Conservation (phyloP, 1,140 invertebrate genomes). For the Drosophila dunni region DNA sequence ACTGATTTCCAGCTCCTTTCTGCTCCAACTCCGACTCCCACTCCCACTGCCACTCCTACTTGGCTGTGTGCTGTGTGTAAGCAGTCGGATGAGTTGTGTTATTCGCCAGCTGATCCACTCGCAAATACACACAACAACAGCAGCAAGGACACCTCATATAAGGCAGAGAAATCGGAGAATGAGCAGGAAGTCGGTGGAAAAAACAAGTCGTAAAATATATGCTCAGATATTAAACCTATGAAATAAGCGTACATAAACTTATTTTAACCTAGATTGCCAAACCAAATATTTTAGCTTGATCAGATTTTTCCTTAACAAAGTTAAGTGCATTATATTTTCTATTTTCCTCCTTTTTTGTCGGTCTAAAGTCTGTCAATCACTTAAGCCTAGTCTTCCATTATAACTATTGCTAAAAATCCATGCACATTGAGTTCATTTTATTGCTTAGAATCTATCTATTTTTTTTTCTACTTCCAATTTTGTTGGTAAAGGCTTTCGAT, state of each 20-base stretch:
- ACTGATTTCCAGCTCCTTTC: background rate
- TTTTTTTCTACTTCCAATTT: background rate
- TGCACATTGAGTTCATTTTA: constrained; percentile 39
- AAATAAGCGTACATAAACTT: background rate
- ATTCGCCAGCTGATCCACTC: constrained; percentile 54
- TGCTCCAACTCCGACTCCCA: background rate
- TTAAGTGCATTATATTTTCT: constrained; percentile 1
- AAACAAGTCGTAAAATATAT: constrained; percentile 10
- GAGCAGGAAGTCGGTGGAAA: background rate
- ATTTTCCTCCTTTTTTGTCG: background rate
- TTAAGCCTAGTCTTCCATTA: constrained; percentile 40
- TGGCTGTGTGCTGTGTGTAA: constrained; percentile 42
- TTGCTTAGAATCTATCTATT: constrained; percentile 19
- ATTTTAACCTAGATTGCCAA: background rate
- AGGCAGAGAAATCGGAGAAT: background rate
- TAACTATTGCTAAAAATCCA: constrained; percentile 38
- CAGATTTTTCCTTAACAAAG: background rate
- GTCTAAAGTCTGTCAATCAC: constrained; percentile 18
- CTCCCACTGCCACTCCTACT: constrained; percentile 4
- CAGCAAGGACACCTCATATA: constrained; percentile 8
- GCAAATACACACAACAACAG: constrained; percentile 44
- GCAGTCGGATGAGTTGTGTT: constrained; percentile 56
- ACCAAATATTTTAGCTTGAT: background rate
- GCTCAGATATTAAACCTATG: constrained; percentile 3
- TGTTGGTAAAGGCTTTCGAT: constrained; percentile 22